phyloP scores from a whole-genome alignment of 2,113 vertebrate species.

The Gnathonemus echidnorhynchus region DNA sequence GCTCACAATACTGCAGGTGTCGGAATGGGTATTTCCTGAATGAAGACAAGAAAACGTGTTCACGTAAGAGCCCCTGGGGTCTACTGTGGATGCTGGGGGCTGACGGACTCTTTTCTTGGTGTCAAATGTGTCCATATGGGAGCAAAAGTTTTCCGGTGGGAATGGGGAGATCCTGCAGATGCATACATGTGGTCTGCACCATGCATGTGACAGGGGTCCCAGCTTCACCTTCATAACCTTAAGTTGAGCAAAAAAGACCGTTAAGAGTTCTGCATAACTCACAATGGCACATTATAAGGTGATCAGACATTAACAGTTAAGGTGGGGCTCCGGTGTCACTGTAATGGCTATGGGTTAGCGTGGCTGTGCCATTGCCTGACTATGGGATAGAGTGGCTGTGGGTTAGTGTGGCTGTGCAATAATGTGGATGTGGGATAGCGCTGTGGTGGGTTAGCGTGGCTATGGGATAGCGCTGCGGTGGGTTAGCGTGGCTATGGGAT shows the following conservation, averaged over 20 bases:
- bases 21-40: slow-evolving; percentile 64
- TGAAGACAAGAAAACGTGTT: slow-evolving; percentile 68
- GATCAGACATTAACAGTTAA: not conserved
- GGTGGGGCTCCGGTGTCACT: not conserved
- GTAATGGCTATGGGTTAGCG: not conserved
- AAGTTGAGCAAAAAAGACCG: not conserved
- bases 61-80: slow-evolving; percentile 46
- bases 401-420: no score
- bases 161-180: not conserved
- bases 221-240: not conserved
- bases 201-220: not conserved
- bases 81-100: not conserved
- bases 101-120: not conserved
- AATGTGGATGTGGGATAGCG: no score
- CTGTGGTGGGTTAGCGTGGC: no score
- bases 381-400: no score
- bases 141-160: not conserved
- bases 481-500: no score
- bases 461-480: no score
- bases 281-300: not conserved
- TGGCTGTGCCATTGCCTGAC: no score
- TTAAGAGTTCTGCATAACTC: not conserved
- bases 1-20: slow-evolving; percentile 64
- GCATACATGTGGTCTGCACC: not conserved
- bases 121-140: not conserved